phyloP scores from a whole-genome alignment of 2,888 invertebrate species.

The Lasioglossum zephyrum region DNA sequence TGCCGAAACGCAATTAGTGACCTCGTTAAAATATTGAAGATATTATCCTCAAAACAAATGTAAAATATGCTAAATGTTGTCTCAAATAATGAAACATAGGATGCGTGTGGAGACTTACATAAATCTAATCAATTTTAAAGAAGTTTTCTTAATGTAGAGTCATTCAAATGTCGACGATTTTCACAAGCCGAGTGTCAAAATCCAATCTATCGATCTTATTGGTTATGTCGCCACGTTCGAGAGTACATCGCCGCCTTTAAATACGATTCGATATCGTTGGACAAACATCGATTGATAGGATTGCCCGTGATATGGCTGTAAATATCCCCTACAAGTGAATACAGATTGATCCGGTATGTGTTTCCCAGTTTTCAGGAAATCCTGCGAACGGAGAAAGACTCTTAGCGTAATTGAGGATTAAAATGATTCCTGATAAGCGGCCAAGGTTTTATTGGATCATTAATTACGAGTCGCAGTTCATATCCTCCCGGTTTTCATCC shows the following conservation, averaged over 20 bases:
- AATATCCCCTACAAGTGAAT: slow-evolving; percentile 4
- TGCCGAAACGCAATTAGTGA: too few species aligned
- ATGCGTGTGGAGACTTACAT: too few species aligned
- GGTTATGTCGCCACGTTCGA: background rate
- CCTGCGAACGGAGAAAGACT: slow-evolving; percentile 20
- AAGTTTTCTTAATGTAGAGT: too few species aligned
- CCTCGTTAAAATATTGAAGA: too few species aligned
- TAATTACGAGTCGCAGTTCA: slow-evolving; percentile 60
- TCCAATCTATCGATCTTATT: background rate
- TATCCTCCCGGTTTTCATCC: slow-evolving; percentile 42
- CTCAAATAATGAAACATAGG: too few species aligned
- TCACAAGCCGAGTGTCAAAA: background rate
- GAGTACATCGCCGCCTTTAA: background rate
- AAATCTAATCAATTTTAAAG: too few species aligned
- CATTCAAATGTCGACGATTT: too few species aligned
- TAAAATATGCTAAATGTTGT: too few species aligned
- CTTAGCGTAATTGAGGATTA: slow-evolving; percentile 48
- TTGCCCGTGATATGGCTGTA: background rate
- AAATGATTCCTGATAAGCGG: slow-evolving; percentile 63
- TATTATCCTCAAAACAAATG: too few species aligned
- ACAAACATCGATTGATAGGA: background rate
- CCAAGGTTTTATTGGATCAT: slow-evolving; percentile 52
- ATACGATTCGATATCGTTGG: background rate
- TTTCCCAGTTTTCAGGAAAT: background rate
- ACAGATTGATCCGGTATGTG: slow-evolving; percentile 21